Evolutionary conservation across 2,113 vertebrate genomes (phyloP).

Genomic region (Cathartes aura): DNA sequence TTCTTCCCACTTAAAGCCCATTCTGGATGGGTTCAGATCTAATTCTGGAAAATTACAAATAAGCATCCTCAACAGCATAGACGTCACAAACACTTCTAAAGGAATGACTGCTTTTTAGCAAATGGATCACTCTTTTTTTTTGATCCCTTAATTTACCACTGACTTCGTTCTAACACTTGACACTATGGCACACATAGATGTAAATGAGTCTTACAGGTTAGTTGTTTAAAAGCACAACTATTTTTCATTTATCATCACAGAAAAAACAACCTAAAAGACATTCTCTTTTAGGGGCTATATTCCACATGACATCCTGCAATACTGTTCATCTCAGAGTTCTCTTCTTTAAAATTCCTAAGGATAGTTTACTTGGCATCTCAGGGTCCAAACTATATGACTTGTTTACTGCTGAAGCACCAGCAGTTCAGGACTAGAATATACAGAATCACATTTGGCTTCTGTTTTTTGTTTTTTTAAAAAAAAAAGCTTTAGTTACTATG

Average conservation of each 20-base stretch:
- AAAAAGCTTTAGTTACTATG: neutral
- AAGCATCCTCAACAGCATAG: neutral
- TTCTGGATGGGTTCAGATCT: neutral
- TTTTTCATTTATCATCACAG: neutral
- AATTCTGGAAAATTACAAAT: neutral
- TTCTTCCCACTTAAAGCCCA: neutral
- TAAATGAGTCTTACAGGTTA: neutral
- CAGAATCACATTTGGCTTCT: neutral
- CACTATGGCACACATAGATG: fast-evolving
- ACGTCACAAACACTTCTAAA: neutral
- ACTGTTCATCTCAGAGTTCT: neutral
- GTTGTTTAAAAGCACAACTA: neutral
- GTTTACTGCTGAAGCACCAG: neutral
- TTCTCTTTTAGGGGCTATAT: neutral
- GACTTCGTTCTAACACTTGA: neutral
- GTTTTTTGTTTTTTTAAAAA: neutral
- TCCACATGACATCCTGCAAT: neutral
- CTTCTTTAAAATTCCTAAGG: neutral
- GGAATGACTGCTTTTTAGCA: neutral
- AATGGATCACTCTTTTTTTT: neutral
- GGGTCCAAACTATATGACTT: neutral
- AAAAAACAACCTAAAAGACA: neutral
- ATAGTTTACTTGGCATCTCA: neutral
- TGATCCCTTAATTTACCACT: neutral
- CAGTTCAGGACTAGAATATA: neutral